A percentile compares a stretch with the other conserved stretches of the same genome.
These are phyloP conservation scores for Leuciscus idus DNA, from an alignment of 2,113 vertebrate genomes.

Conservation along the genomic window DNA sequence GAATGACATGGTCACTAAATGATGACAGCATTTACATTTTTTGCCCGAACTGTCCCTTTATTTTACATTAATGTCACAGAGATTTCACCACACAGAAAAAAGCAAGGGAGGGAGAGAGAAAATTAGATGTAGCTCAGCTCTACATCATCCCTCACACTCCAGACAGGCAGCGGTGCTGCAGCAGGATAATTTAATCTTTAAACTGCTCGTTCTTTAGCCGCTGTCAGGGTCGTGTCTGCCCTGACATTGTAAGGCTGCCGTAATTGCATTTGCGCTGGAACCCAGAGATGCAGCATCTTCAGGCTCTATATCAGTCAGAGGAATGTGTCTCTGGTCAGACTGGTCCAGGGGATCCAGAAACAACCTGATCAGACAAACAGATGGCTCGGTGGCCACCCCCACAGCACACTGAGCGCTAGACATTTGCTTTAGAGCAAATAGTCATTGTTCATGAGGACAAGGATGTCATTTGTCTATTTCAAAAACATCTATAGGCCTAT, in stretches of 20 bases:
- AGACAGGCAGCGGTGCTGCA: constrained; percentile 56
- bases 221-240: constrained; percentile 71
- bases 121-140: constrained; percentile 17
- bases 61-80: constrained; percentile 10
- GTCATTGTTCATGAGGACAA: neutral
- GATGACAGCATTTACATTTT: neutral
- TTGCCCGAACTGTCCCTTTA: neutral
- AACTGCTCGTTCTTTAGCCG: constrained; percentile 67
- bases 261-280: constrained; percentile 77
- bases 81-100: neutral
- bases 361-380: constrained; percentile 18
- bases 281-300: constrained; percentile 59
- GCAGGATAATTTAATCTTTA: constrained; percentile 76
- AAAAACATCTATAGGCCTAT: constrained; percentile 2
- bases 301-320: constrained; percentile 32
- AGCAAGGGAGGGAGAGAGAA: constrained; percentile 14
- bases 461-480: neutral
- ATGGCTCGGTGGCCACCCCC: neutral
- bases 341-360: constrained; percentile 46
- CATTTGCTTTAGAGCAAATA: constrained; percentile 3
- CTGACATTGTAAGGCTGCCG: constrained; percentile 74
- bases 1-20: neutral
- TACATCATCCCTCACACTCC: constrained; percentile 49
- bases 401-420: constrained; percentile 55
- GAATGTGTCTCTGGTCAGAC: constrained; percentile 42